Conservation (phyloP, 2,113 vertebrate species). For the Tychaedon coryphoeus region DNA sequence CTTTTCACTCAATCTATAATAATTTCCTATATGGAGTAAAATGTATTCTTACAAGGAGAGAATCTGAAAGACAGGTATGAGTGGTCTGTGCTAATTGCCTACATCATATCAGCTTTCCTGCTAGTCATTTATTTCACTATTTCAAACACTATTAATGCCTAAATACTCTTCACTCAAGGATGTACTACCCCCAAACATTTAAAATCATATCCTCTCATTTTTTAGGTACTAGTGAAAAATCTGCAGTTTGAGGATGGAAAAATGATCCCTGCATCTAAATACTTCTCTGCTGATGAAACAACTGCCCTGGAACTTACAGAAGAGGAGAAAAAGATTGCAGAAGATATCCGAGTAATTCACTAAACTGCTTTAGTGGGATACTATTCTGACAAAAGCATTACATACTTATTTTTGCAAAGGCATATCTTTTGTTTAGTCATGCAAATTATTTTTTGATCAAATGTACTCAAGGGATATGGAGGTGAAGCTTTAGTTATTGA, state of each 20-base stretch:
- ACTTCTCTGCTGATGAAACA: conserved; percentile 74
- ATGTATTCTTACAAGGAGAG: neutral
- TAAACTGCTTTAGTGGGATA: neutral
- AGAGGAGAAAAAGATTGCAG: conserved; percentile 76
- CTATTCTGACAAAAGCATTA: neutral
- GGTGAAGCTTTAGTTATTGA: neutral
- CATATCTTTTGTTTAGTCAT: neutral
- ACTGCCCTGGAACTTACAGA: conserved; percentile 75
- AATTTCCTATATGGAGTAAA: neutral
- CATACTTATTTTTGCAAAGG: neutral
- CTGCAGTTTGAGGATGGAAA: conserved; percentile 82
- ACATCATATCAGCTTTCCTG: neutral
- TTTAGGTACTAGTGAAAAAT: conserved; percentile 78
- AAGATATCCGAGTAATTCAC: conserved; percentile 74
- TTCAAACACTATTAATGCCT: neutral
- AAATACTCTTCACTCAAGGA: neutral
- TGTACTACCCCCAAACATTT: neutral
- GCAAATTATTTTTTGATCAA: neutral
- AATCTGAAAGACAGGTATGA: neutral
- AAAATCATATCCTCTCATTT: neutral
- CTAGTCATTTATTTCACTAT: neutral
- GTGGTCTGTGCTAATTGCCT: neutral
- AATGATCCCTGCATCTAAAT: conserved; percentile 85
- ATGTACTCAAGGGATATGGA: neutral
- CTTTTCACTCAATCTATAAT: neutral